phyloP scores from a whole-genome alignment of 2,113 vertebrate species.

The Brachypodius melanocephalos region DNA sequence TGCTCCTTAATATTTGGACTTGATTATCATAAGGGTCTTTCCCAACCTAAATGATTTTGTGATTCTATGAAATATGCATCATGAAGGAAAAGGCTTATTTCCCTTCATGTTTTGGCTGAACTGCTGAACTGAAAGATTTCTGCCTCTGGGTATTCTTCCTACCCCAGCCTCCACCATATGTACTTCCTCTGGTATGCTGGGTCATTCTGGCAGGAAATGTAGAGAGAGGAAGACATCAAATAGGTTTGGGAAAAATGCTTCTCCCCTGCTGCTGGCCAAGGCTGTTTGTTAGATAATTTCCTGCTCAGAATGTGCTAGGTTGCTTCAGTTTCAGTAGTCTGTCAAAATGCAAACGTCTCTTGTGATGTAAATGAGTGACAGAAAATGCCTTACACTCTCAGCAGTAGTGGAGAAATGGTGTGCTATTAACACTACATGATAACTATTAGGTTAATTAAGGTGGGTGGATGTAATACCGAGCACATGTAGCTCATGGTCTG shows the following conservation, averaged over 20 bases:
- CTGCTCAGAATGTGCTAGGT: not conserved
- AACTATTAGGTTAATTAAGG: not conserved
- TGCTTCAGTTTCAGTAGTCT: not conserved
- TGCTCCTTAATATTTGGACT: not conserved
- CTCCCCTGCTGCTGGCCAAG: not conserved
- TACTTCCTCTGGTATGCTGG: not conserved
- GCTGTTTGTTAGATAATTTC: constrained; percentile 27
- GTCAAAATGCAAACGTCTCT: not conserved
- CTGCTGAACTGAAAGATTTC: not conserved
- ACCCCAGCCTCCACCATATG: not conserved
- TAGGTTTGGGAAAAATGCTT: not conserved
- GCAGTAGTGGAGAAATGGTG: not conserved
- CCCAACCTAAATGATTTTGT: not conserved
- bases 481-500: not conserved
- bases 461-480: not conserved
- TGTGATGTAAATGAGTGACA: not conserved
- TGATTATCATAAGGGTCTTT: not conserved
- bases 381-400: not conserved
- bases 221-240: not conserved
- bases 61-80: not conserved
- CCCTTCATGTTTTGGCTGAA: not conserved
- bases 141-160: not conserved
- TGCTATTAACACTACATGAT: not conserved
- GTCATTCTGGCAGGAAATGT: constrained; percentile 20
- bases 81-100: constrained; percentile 3